These are phyloP conservation scores for Chymomyza amoena DNA, from an alignment of 2,888 invertebrate species.

Conservation along the genomic window DNA sequence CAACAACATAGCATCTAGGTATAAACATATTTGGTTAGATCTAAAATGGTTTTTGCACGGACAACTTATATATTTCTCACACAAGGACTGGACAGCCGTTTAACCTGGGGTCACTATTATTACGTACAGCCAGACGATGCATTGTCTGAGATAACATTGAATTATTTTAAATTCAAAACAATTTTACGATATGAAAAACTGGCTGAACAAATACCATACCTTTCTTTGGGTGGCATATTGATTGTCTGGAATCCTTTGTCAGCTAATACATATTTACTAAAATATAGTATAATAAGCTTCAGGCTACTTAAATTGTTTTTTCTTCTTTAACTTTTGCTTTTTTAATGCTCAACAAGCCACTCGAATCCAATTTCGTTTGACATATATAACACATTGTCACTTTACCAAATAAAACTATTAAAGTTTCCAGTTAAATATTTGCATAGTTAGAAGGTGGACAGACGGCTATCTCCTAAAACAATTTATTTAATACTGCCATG, in stretches of 20 bases:
- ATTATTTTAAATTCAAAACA: slow-evolving; percentile 34
- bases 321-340: no score
- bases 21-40: slow-evolving; percentile 48
- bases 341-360: no score
- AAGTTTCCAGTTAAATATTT: no score
- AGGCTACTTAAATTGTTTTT: neutral
- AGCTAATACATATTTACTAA: no score
- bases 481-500: no score
- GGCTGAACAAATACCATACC: neutral
- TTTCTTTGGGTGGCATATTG: neutral
- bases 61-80: slow-evolving; percentile 4
- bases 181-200: slow-evolving; percentile 5
- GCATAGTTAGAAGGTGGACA: no score
- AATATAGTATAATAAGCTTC: neutral
- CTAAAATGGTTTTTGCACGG: neutral
- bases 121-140: slow-evolving; percentile 41
- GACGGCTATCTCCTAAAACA: no score
- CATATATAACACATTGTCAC: no score
- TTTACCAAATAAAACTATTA: no score
- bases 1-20: neutral
- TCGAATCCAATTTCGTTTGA: no score
- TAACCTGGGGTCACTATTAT: slow-evolving; percentile 25
- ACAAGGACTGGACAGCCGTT: slow-evolving; percentile 17
- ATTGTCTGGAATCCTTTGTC: neutral
- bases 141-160: slow-evolving; percentile 39